Base-by-base conservation (phyloP, 2,797 vertebrate genomes). In the Urophycis tenuis region DNA sequence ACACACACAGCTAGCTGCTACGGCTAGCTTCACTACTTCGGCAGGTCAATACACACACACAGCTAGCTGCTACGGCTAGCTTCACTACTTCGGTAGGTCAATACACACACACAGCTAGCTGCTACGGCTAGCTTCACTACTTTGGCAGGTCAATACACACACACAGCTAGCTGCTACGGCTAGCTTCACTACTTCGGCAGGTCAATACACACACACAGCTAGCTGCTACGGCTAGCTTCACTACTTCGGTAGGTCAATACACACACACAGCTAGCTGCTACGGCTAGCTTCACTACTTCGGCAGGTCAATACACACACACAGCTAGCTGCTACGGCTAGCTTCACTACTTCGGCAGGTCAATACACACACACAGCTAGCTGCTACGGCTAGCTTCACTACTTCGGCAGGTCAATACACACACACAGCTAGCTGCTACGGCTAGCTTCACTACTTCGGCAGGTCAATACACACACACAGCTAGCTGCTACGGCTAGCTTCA, bases 1-100 rank as follows among this genome's bases (percentile, higher is more conserved):
- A 73, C 22, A 74, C 30, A 41, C 79, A 88, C 81, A 96, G 94
- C 81, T 69, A 89, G n/a, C 0, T 72, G 80, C 92, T 71, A 88
- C 85, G 35, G 89, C 93, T 72, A 84, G 76, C 82, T 96, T 96
- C 83, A 95, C 89, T 80, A 94, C 94, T 10, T 76, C n/a, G 10
- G 45, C 82, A 0, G 89, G 92, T 93, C 74, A 85, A 88, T 39
- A 30, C 76, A 36, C 32, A 33, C 64, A 64, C 72, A 67, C 74
- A 74, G n/a, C n/a, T n/a, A n/a, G n/a, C n/a, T n/a, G n/a, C n/a
- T n/a, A n/a, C n/a, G n/a, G n/a, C n/a, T n/a, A n/a, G n/a, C n/a
- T n/a, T n/a, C 70, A 76, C 60, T 67, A 36, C 74, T 25, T 53
- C 35, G 49, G 29, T 22, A 60, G 30, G 25, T 5, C 15, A 12